Evolutionary conservation across 1,140 invertebrate genomes (phyloP), one percentile per base, ranked within the genome.

Genomic region (Hypsibius dujardini): DNA sequence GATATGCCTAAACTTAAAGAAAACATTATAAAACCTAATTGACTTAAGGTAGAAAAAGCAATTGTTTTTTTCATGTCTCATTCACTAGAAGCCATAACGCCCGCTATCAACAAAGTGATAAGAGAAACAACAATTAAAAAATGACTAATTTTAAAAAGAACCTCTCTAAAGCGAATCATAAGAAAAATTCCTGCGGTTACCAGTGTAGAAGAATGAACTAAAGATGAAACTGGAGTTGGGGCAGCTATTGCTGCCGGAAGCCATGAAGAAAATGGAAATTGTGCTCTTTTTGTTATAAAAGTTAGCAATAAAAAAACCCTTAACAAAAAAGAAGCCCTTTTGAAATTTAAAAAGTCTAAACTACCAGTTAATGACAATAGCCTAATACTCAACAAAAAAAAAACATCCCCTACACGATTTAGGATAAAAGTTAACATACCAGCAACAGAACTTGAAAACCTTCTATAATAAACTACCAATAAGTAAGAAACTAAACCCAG

Each of bases 151-250:
- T 1, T 45, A 40, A 1, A 59, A 47, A 73, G 46, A 40, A 28
- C 70, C 47, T 45, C 59, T 40, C 59, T 71, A 74, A 72, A 84
- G 2, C 82, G 85, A 83, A 87, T 84, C 78, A 87, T 76, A 79
- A 87, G 80, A 84, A 86, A 87, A 73, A 87, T 81, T 0, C 85
- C 86, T 0, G 85, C 85, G 47, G 85, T 87, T 0, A 88, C 86
- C 76, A 87, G 82, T 73, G 86, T 87, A 46, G 86, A 87, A 74
- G 86, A 87, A 83, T 88, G 85, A 77, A 87, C 85, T 79, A 87
- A 84, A 69, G 86, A 82, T 69, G 85, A 87, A 74, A 87, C 82
- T 59, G 85, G 84, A 15, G 85, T 86, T 59, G 86, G 85, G 59
- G 85, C 85, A 1, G 84, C 83, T 77, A 87, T 87, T 46, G 86